Conservation (phyloP, 1,140 invertebrate genomes). For the Lepidurus couesii region DNA sequence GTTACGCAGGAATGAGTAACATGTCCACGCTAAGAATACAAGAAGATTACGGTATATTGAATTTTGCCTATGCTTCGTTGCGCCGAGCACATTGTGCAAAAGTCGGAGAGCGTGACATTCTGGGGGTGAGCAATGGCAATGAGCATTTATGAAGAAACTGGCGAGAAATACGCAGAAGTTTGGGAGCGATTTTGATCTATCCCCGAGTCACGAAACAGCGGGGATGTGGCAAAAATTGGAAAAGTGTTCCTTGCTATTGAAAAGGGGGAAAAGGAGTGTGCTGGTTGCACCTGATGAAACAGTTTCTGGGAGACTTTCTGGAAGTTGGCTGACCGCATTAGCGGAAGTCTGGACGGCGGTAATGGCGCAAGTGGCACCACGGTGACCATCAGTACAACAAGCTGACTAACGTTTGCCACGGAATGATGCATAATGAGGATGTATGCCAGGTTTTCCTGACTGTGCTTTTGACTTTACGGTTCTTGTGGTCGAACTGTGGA, state of each 20-base stretch:
- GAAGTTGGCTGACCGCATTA: not conserved
- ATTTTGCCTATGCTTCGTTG: not conserved
- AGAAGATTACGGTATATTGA: not conserved
- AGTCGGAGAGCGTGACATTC: not conserved
- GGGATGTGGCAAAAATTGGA: too few species aligned
- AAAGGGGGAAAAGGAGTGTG: not conserved
- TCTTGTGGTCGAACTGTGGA: not conserved
- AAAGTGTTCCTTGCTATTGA: not conserved
- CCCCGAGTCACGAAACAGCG: not conserved
- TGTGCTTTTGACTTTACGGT: not conserved
- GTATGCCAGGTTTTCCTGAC: not conserved
- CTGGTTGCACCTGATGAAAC: not conserved
- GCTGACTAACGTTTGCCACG: not conserved
- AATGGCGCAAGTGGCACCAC: conserved; percentile 7
- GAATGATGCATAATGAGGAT: not conserved
- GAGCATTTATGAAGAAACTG: not conserved
- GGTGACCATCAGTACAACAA: conserved; percentile 2
- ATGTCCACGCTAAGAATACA: not conserved
- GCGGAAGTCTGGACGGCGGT: not conserved
- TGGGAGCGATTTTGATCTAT: not conserved
- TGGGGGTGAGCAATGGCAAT: not conserved
- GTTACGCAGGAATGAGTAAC: not conserved
- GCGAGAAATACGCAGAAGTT: not conserved
- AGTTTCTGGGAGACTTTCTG: not conserved
- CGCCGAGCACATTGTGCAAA: not conserved